phyloP scores from a whole-genome alignment of 2,888 invertebrate species.

The Eupeodes latifasciatus region DNA sequence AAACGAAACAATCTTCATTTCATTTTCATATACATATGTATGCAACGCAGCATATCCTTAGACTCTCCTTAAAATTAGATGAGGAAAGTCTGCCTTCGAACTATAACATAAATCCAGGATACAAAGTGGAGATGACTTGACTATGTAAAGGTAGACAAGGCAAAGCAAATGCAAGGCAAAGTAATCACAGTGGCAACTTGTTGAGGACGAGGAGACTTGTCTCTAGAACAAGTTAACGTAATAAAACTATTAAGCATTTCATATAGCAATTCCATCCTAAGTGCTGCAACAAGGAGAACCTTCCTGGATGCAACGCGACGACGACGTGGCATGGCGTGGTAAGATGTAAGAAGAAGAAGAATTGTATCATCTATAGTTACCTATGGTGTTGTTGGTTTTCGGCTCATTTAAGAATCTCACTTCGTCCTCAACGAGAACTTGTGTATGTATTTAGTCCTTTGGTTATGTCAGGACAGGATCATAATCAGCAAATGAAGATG shows the following conservation, averaged over 20 bases:
- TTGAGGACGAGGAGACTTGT: constrained; percentile 63
- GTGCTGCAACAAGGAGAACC: constrained; percentile 15
- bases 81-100: constrained; percentile 16
- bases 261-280: constrained; percentile 46
- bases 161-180: background rate
- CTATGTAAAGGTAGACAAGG: background rate
- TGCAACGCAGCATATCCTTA: constrained; percentile 29
- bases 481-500: constrained; percentile 75
- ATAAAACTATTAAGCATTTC: constrained; percentile 73
- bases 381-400: constrained; percentile 19
- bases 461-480: constrained; percentile 57
- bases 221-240: constrained; percentile 70
- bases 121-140: constrained; percentile 29
- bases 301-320: background rate
- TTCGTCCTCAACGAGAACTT: background rate
- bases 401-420: constrained; percentile 35
- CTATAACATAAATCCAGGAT: constrained; percentile 49
- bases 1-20: constrained; percentile 75
- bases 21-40: constrained; percentile 50
- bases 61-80: background rate
- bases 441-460: background rate
- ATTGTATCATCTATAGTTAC: too few relatives aligned
- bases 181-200: constrained; percentile 54
- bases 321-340: background rate
- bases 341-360: background rate